These are phyloP conservation scores for Albula goreensis DNA, from an alignment of 2,113 vertebrate genomes.

Conservation along the genomic window DNA sequence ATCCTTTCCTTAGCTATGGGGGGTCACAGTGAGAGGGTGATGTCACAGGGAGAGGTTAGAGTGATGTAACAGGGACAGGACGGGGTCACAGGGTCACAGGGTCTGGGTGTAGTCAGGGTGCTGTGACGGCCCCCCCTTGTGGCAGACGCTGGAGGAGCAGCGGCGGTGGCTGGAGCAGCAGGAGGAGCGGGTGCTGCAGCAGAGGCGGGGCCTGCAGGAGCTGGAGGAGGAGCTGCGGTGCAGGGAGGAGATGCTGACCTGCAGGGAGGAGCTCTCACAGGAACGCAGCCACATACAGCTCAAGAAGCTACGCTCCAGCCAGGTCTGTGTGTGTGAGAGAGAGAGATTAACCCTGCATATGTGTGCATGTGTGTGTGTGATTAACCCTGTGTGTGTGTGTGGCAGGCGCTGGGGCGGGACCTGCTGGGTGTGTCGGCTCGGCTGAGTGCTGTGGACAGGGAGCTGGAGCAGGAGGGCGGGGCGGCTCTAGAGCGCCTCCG, in stretches of 20 bases:
- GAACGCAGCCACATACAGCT: constrained; percentile 79
- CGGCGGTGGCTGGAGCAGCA: constrained; percentile 84
- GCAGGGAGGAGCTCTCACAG: constrained; percentile 75
- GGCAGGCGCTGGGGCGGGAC: constrained; percentile 78
- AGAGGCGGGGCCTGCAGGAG: constrained; percentile 73
- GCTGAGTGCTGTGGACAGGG: constrained; percentile 75
- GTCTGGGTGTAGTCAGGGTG: too few relatives aligned
- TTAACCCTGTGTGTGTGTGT: constrained; percentile 24
- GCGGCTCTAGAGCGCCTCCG: constrained; percentile 72
- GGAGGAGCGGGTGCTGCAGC: constrained; percentile 79
- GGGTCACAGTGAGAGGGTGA: background rate
- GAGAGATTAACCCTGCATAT: background rate
- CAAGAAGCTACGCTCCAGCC: constrained; percentile 82
- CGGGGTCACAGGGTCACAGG: background rate
- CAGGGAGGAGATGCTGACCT: constrained; percentile 77
- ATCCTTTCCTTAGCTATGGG: too few relatives aligned
- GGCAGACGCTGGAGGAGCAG: constrained; percentile 64
- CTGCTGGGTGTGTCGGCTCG: constrained; percentile 73
- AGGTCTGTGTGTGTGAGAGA: constrained; percentile 63
- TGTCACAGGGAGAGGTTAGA: background rate
- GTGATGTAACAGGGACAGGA: too few relatives aligned
- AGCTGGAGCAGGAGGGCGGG: constrained; percentile 68
- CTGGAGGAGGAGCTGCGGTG: constrained; percentile 82
- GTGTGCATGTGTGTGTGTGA: constrained; percentile 7
- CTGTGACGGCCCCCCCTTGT: background rate